Conservation (phyloP, 2,113 vertebrate species). For the Anoura caudifer region DNA sequence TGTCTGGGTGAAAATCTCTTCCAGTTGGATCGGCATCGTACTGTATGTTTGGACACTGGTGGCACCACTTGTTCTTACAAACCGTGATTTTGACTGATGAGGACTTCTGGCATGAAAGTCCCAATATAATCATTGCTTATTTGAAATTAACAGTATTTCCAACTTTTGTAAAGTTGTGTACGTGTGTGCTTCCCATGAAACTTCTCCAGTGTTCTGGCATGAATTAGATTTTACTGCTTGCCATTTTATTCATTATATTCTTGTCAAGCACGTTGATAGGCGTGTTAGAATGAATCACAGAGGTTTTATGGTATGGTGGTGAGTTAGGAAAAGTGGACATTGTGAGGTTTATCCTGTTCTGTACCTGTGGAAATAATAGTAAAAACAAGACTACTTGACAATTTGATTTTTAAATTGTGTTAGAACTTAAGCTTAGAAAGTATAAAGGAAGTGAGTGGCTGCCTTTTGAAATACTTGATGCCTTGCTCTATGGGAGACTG, state of each 20-base stretch:
- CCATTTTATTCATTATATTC: constrained; percentile 67
- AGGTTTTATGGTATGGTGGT: not conserved
- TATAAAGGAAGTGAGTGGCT: constrained; percentile 49
- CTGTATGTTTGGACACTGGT: constrained; percentile 98
- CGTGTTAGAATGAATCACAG: constrained; percentile 42
- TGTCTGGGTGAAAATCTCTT: constrained; percentile 99
- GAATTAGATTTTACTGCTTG: constrained; percentile 71
- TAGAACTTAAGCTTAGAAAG: constrained; percentile 50
- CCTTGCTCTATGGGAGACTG: constrained; percentile 62
- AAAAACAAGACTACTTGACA: constrained; percentile 16
- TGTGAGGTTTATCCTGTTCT: constrained; percentile 4
- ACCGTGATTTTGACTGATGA: constrained; percentile 95
- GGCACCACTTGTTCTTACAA: constrained; percentile 95
- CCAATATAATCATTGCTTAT: constrained; percentile 12
- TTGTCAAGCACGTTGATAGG: constrained; percentile 64
- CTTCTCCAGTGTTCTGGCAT: constrained; percentile 76
- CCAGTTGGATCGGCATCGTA: constrained; percentile 96
- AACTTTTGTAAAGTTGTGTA: constrained; percentile 62
- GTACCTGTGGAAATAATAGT: constrained; percentile 32
- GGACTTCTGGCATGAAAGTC: constrained; percentile 21
- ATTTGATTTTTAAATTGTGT: constrained; percentile 42
- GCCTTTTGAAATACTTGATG: constrained; percentile 72
- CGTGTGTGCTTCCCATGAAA: constrained; percentile 58
- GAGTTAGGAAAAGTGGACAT: constrained; percentile 28
- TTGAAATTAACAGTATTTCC: constrained; percentile 72